Evolutionary conservation across 2,888 invertebrate genomes (phyloP), one percentile per base, ranked within the genome.

Genomic region (Leistus spinibarbis): DNA sequence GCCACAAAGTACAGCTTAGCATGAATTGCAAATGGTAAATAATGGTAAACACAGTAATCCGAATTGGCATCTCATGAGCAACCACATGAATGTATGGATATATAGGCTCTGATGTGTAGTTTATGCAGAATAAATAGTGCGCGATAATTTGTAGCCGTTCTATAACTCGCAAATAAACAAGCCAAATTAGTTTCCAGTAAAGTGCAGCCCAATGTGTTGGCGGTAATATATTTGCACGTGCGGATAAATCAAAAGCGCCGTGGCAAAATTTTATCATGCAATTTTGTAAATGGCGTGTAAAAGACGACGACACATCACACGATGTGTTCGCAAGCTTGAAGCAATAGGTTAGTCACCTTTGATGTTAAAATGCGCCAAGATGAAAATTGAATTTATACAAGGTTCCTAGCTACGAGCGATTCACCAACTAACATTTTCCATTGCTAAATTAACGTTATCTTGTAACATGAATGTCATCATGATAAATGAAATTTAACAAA

Each of bases 371-470:
- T 57, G 57, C 54, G 62, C 68, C 74, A 78, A 77, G 76, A 78
- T 69, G 79, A 79, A 79, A 79, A 79, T 79, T 79, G 79, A 79
- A 79, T 79, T 79, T 79, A 77, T 40, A 40, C 10, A 5, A 10
- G 40, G 7, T 4, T 40, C 10, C n/a, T n/a, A n/a, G n/a, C n/a
- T n/a, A n/a, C n/a, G n/a, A n/a, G n/a, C n/a, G n/a, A n/a, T n/a
- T n/a, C n/a, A n/a, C n/a, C n/a, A n/a, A n/a, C n/a, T n/a, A n/a
- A n/a, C n/a, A n/a, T n/a, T n/a, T n/a, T n/a, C n/a, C n/a, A n/a
- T n/a, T n/a, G n/a, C n/a, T n/a, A n/a, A n/a, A n/a, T n/a, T n/a
- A n/a, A n/a, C n/a, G n/a, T n/a, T n/a, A n/a, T n/a, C n/a, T n/a
- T n/a, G n/a, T n/a, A n/a, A n/a, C n/a, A n/a, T n/a, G n/a, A n/a